Percentiles rank a stretch among this genome's conserved stretches.
Conservation (phyloP, 2,888 invertebrate genomes). For the Pachycephus smyrnensis region DNA sequence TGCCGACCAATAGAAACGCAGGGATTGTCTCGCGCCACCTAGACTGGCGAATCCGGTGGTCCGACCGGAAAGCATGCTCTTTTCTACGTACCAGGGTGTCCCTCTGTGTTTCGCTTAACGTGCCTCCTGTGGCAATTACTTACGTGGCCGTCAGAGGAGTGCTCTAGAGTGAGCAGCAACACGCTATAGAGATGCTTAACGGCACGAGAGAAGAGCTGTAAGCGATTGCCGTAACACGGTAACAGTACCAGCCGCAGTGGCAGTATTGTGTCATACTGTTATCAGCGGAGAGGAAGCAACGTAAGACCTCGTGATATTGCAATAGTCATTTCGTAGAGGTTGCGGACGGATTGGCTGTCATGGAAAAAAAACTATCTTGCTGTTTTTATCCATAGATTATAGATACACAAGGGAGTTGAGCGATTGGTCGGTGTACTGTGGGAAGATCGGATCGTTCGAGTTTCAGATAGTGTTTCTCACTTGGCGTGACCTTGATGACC, state of each 20-base stretch:
- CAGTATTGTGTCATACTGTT: not conserved
- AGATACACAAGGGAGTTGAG: not conserved
- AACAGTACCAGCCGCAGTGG: not conserved
- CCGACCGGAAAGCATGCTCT: slow-evolving; percentile 26
- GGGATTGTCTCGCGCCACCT: slow-evolving; percentile 59
- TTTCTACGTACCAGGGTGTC: slow-evolving; percentile 13
- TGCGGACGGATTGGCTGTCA: not conserved
- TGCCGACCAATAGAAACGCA: slow-evolving; percentile 53
- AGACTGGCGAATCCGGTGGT: slow-evolving; percentile 51
- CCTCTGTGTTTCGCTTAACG: not conserved
- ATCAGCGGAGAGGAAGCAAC: not conserved
- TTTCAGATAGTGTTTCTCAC: not conserved
- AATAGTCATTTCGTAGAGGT: not conserved
- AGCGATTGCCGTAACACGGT: not conserved
- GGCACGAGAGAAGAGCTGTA: not conserved
- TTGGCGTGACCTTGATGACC: slow-evolving; percentile 25
- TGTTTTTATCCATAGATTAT: not conserved
- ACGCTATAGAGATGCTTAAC: not conserved
- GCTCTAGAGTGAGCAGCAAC: not conserved
- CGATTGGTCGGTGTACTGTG: not conserved
- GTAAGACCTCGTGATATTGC: not conserved
- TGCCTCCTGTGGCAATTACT: not conserved
- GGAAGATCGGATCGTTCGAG: not conserved
- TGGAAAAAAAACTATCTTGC: not conserved
- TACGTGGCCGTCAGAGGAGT: not conserved